These are phyloP conservation scores for Deilephila elpenor DNA, from an alignment of 2,888 invertebrate genomes.

Conservation along the genomic window DNA sequence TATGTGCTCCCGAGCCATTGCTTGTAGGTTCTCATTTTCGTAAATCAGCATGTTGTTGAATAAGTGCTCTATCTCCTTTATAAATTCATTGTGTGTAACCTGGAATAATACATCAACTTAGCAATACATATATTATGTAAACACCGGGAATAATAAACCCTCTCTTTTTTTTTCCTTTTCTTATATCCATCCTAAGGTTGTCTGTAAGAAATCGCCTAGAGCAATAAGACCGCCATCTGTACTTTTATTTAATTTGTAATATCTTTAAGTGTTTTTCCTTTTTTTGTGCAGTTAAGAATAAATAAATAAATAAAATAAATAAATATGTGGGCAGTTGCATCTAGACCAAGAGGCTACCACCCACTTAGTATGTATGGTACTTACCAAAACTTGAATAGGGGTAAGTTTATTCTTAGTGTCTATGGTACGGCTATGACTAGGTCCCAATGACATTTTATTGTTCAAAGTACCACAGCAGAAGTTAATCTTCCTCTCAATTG, in stretches of 20 bases:
- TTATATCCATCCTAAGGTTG: too few species aligned
- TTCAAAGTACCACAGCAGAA: constrained; percentile 62
- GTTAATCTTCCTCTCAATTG: constrained; percentile 70
- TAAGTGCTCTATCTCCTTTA: constrained; percentile 61
- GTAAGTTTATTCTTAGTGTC: constrained; percentile 52
- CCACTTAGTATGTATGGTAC: constrained; percentile 33
- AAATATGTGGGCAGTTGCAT: too few species aligned
- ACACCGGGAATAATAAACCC: too few species aligned
- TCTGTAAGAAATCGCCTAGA: too few species aligned
- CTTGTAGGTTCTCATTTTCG: constrained; percentile 87
- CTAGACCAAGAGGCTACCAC: too few species aligned
- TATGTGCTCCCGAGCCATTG: constrained; percentile 86
- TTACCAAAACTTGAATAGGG: constrained; percentile 78
- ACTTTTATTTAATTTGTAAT: too few species aligned
- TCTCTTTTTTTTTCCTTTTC: too few species aligned
- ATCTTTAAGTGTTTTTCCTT: too few species aligned
- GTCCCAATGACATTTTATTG: constrained; percentile 34
- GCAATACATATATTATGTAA: too few species aligned
- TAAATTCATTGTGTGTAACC: constrained; percentile 68
- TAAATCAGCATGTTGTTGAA: constrained; percentile 87
- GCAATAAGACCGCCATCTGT: too few species aligned
- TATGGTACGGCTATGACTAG: constrained; percentile 26
- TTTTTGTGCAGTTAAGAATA: too few species aligned
- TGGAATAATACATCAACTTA: constrained; percentile 43
- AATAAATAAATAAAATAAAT: too few species aligned